Conservation (phyloP, 2,888 invertebrate species). For the Eupithecia pulchellata region DNA sequence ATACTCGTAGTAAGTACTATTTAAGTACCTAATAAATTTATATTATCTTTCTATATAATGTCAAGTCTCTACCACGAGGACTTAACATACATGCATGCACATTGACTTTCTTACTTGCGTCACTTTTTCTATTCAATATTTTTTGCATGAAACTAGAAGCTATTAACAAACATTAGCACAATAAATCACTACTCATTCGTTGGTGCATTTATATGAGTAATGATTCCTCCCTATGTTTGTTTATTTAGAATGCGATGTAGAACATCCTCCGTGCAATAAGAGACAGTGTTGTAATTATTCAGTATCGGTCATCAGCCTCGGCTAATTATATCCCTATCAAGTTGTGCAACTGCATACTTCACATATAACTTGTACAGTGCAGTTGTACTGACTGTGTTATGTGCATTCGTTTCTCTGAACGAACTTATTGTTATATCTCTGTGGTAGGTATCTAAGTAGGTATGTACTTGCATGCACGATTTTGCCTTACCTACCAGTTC, state of each 20-base stretch:
- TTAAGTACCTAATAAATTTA: not conserved
- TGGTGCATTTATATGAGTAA: constrained; percentile 5
- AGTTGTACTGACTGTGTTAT: constrained; percentile 13
- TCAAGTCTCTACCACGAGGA: not conserved
- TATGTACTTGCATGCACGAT: not conserved
- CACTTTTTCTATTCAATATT: not conserved
- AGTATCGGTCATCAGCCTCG: constrained; percentile 48
- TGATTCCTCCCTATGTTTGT: constrained; percentile 15
- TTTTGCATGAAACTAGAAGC: not conserved
- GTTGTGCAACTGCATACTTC: constrained; percentile 33
- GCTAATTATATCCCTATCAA: constrained; percentile 44
- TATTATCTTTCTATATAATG: not conserved
- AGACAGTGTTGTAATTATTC: constrained; percentile 36
- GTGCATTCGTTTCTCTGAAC: constrained; percentile 10
- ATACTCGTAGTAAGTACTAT: not conserved
- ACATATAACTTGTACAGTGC: constrained; percentile 9
- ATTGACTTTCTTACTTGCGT: not conserved
- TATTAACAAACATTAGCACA: not conserved
- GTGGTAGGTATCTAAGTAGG: not conserved
- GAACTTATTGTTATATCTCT: not conserved
- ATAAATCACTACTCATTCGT: not conserved
- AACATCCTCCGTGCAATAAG: constrained; percentile 22
- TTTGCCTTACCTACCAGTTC: not conserved
- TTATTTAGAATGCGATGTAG: constrained; percentile 17
- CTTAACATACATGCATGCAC: not conserved